Evolutionary conservation across 1,140 invertebrate genomes (phyloP), one percentile per base, ranked within the genome.

Genomic region (Plectrocnemia conspersa): DNA sequence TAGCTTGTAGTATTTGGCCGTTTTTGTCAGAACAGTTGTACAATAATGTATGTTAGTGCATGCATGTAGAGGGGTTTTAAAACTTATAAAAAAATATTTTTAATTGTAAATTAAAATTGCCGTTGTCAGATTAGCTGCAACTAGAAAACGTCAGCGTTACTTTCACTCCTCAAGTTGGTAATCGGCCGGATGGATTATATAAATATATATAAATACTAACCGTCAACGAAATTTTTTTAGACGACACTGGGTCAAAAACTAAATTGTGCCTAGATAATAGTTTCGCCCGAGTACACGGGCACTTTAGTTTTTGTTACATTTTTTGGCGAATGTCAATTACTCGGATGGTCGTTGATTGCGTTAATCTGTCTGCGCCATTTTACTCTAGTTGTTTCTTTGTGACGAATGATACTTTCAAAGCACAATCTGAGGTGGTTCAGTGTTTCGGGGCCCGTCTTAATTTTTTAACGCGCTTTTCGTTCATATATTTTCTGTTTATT

Each of bases 181-280:
- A 10, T 33, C 27, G 21, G 32, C 4, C 35, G 22, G 35, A 32
- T 29, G 18, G 25, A 22, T 33, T 29, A 33, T 19, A 15, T 16
- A 22, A 33, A 16, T 48, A 35, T 5, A 50, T 50, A 50, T 19
- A 46, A 27, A 21, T 25, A 47, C 71, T 71, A 69, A n/a, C 70
- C 68, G 65, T 75, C 73, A 76, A 76, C 73, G 72, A 74, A 75
- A 69, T 64, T 73, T 67, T 68, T 35, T n/a, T n/a, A n/a, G n/a
- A 21, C 45, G 45, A 70, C 74, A 75, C 74, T 73, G 74, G 70
- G 74, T 70, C 72, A 68, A 74, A 70, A 74, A 69, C 70, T 73
- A 71, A 70, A 74, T 74, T 74, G 73, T 76, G 74, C 74, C 74
- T 76, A 76, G 74, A 74, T 74, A 71, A 73, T 76, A 76, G 73